Evolutionary conservation across 1,140 invertebrate species (phyloP), one percentile per base, ranked within the genome.

Genomic region (Phocides pigmalion): DNA sequence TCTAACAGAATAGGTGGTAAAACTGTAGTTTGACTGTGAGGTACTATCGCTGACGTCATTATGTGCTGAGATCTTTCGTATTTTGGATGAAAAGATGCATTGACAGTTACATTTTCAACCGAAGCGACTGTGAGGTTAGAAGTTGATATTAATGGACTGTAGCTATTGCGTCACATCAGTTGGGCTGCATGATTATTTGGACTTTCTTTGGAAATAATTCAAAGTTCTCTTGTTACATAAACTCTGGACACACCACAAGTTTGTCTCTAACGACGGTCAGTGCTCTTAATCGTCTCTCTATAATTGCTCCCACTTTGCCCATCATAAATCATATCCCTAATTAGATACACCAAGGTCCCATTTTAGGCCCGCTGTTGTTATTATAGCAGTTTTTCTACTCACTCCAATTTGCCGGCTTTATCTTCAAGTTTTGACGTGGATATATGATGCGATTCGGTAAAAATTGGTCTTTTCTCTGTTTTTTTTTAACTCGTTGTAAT

Each of bases 311-410:
- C 73, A 76, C 68, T 77, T 71, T 62, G 59, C 54, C 70, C 63
- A 64, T 72, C 59, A 81, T 84, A 84, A 84, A 84, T 82, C 79
- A 80, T 72, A 62, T 42, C 58, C 50, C 69, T 82, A 79, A 84
- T 82, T 84, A 82, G 77, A 77, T 77, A 74, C 64, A 75, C 64
- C 61, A 50, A 62, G 56, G 58, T 47, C 63, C 67, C 61, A 62
- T 56, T 66, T 70, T 73, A 67, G 64, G 56, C 58, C 67, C 66
- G 66, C 16, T 53, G 50, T 72, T 73, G 58, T 64, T 70, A 79
- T 81, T 66, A 81, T 74, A 79, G 70, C 68, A 50, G 72, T 76
- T 70, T 76, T 75, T 79, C 66, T 76, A 69, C 54, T 49, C 56
- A 61, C n/a, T 61, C 46, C 42, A 61, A 61, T 61, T 61, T 61